These are phyloP conservation scores for Campylorhamphus procurvoides DNA, from an alignment of 2,113 vertebrate species.

Conservation along the genomic window DNA sequence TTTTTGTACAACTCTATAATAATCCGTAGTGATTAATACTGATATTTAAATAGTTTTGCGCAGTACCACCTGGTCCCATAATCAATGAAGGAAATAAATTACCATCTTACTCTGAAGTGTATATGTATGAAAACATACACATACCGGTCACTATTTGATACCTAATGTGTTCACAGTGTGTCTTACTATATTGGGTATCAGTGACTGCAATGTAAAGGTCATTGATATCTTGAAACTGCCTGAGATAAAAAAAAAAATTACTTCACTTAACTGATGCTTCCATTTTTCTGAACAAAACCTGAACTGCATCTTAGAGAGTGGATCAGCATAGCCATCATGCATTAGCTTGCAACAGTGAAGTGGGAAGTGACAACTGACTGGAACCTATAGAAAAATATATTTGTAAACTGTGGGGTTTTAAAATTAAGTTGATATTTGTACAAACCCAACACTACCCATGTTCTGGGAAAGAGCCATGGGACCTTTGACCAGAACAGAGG, in stretches of 20 bases:
- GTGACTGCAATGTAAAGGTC: background rate
- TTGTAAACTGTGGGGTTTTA: background rate
- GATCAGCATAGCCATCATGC: background rate
- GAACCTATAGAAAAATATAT: conserved; percentile 16
- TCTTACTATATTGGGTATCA: background rate
- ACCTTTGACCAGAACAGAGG: background rate
- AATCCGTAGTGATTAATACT: background rate
- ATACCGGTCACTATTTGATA: background rate
- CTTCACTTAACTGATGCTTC: background rate
- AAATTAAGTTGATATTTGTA: background rate
- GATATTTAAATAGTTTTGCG: background rate
- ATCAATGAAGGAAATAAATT: background rate
- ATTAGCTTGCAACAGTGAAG: background rate
- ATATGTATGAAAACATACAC: accelerated
- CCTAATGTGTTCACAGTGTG: accelerated
- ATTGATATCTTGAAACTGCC: background rate
- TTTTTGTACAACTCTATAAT: background rate
- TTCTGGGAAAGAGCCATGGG: background rate
- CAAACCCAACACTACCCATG: background rate
- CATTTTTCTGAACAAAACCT: background rate
- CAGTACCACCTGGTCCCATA: background rate
- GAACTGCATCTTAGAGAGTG: background rate
- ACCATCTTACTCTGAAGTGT: background rate
- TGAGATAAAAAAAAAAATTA: background rate
- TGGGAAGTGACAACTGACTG: conserved; percentile 43